phyloP scores from a whole-genome alignment of 2,888 invertebrate genomes.

The Melanargia galathea region DNA sequence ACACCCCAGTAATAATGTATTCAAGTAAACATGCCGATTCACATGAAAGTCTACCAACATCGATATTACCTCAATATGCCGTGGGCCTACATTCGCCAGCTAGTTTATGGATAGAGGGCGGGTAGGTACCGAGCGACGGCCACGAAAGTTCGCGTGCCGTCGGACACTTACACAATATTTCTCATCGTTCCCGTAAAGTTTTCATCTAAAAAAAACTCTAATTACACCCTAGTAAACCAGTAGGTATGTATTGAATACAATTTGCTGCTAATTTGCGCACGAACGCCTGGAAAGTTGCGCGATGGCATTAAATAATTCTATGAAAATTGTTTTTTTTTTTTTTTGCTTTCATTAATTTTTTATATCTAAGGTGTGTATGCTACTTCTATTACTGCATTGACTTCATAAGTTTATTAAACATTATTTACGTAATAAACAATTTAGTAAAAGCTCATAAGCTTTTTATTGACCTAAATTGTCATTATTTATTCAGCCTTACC shows the following conservation, averaged over 20 bases:
- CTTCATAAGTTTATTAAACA: no score
- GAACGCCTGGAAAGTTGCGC: slow-evolving; percentile 8
- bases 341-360: background rate
- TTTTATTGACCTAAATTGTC: no score
- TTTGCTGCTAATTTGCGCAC: slow-evolving; percentile 35
- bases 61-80: slow-evolving; percentile 25
- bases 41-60: slow-evolving; percentile 24
- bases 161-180: slow-evolving; percentile 60
- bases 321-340: background rate
- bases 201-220: slow-evolving; percentile 55
- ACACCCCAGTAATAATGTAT: background rate
- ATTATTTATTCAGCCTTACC: no score
- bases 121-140: slow-evolving; percentile 40
- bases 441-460: no score
- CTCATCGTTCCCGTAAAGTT: slow-evolving; percentile 54
- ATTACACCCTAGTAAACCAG: slow-evolving; percentile 50
- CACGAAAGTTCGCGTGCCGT: slow-evolving; percentile 76
- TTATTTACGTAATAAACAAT: no score
- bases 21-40: slow-evolving; percentile 22
- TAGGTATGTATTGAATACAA: slow-evolving; percentile 42
- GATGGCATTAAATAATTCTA: background rate
- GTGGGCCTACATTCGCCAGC: slow-evolving; percentile 32
- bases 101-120: slow-evolving; percentile 48
- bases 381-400: no score
- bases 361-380: background rate